These are phyloP conservation scores for Nebria ingens DNA, from an alignment of 1,140 invertebrate genomes.

Conservation along the genomic window DNA sequence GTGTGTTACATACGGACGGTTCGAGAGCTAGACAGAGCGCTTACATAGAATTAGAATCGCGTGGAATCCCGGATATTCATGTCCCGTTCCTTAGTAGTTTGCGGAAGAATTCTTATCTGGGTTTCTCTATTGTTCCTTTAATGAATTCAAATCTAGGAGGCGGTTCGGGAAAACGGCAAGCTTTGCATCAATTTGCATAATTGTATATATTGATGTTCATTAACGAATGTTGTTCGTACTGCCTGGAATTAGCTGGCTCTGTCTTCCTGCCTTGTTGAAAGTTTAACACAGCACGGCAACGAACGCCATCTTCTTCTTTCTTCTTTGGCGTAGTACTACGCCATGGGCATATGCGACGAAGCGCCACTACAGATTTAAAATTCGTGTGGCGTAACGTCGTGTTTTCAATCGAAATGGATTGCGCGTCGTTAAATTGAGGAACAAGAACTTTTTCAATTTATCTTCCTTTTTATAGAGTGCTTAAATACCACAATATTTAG, in stretches of 20 bases:
- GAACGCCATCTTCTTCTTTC: not conserved
- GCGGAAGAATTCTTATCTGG: constrained; percentile 25
- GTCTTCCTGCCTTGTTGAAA: constrained; percentile 4
- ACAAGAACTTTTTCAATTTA: constrained; percentile 7
- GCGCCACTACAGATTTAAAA: constrained; percentile 11
- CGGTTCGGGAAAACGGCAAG: constrained; percentile 28
- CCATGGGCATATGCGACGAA: constrained; percentile 3
- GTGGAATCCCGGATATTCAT: not conserved
- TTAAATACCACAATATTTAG: constrained; percentile 9
- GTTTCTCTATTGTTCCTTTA: constrained; percentile 33
- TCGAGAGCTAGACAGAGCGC: too few species aligned
- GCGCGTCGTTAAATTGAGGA: constrained; percentile 11
- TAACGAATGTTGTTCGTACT: constrained; percentile 31
- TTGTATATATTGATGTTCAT: constrained; percentile 36
- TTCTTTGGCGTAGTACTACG: not conserved
- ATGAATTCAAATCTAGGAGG: constrained; percentile 34
- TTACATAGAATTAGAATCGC: not conserved
- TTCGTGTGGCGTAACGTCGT: constrained; percentile 2
- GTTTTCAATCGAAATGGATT: constrained; percentile 17
- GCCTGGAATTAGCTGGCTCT: constrained; percentile 1
- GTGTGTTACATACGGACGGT: not conserved
- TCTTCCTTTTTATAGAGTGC: constrained; percentile 5
- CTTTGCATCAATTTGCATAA: constrained; percentile 35
- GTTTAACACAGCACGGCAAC: not conserved
- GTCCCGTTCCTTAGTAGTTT: constrained; percentile 8